phyloP scores from a whole-genome alignment of 2,113 vertebrate species.

The Panthera leo region DNA sequence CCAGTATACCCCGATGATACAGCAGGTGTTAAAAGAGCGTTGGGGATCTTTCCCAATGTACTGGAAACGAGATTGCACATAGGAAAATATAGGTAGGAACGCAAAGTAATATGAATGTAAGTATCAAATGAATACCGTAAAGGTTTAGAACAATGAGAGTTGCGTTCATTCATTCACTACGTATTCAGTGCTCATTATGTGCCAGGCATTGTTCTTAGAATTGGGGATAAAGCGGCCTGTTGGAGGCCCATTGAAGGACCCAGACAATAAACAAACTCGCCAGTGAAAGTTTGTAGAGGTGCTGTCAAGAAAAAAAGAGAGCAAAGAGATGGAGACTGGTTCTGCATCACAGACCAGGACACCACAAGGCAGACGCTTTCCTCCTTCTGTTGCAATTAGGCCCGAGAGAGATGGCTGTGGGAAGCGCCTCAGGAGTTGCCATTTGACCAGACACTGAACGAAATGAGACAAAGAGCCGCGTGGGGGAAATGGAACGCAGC shows the following conservation, averaged over 20 bases:
- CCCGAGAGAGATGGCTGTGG: not conserved
- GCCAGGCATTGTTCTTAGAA: not conserved
- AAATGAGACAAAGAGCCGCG: not conserved
- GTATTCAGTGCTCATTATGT: not conserved
- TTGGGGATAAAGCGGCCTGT: not conserved
- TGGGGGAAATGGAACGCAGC: not conserved
- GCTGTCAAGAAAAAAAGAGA: not conserved
- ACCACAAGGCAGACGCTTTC: not conserved
- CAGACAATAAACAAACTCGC: not conserved
- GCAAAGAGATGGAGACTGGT: not conserved
- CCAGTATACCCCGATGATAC: not conserved
- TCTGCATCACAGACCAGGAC: not conserved
- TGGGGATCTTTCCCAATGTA: not conserved
- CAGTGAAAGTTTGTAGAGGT: not conserved
- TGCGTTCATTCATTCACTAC: not conserved
- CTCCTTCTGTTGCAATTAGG: not conserved
- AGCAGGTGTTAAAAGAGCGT: not conserved
- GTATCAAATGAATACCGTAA: not conserved
- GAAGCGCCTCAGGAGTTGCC: not conserved
- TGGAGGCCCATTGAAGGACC: not conserved
- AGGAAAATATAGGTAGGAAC: not conserved
- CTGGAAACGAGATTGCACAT: not conserved
- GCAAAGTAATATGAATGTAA: not conserved
- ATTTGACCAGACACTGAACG: not conserved
- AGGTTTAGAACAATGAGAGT: not conserved